A percentile compares a stretch with the other conserved stretches of the same genome.
Evolutionary conservation across 2,797 vertebrate genomes (phyloP).

Genomic region (Aselliscus stoliczkanus): DNA sequence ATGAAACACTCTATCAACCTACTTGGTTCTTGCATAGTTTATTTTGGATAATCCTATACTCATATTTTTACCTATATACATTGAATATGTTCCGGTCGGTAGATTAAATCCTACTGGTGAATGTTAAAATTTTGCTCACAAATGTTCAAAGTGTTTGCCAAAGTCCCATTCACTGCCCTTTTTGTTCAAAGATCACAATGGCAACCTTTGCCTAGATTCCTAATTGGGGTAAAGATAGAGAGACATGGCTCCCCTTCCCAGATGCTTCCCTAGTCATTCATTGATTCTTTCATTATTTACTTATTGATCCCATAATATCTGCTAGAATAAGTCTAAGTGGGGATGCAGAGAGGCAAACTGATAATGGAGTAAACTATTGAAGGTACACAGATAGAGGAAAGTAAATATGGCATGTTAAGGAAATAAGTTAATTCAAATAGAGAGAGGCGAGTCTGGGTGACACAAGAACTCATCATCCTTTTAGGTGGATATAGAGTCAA

Average conservation of each 20-base stretch:
- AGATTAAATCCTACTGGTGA: not conserved
- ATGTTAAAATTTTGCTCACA: constrained; percentile 1
- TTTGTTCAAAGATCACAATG: not conserved
- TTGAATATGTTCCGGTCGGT: not conserved
- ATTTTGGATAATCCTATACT: not conserved
- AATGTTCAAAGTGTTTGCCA: not conserved
- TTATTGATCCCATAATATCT: not conserved
- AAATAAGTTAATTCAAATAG: not conserved
- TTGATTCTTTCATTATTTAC: not conserved
- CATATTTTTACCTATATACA: not conserved
- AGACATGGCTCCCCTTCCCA: not conserved
- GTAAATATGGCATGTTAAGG: not conserved
- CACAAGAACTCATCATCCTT: not conserved
- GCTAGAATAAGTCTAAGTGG: not conserved
- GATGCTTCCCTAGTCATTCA: not conserved
- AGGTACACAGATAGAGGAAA: not conserved
- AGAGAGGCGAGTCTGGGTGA: not conserved
- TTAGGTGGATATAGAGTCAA: too few relatives aligned
- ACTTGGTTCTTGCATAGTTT: not conserved
- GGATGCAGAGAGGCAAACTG: not conserved
- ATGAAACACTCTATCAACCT: not conserved
- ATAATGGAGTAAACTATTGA: not conserved
- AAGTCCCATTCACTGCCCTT: not conserved
- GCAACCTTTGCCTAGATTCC: not conserved
- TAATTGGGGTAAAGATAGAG: not conserved